Evolutionary conservation across 2,888 invertebrate species (phyloP), one percentile per base, ranked within the genome.

Genomic region (Drosophila prolongata): DNA sequence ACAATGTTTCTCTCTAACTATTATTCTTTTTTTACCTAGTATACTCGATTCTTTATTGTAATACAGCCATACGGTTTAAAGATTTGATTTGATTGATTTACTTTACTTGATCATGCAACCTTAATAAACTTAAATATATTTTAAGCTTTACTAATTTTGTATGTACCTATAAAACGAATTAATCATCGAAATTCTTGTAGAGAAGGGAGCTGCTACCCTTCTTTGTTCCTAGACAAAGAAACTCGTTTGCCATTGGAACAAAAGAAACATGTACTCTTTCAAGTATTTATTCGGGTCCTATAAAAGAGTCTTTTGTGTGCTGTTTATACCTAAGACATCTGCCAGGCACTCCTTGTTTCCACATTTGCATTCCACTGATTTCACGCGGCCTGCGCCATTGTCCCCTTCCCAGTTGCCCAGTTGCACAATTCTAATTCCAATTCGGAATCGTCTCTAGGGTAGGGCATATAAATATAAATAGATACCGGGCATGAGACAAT

Each of bases 401-500:
- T 47, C 47, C 30, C 47, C 46, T 35, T 47, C 30, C 19, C 54
- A 24, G 42, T 43, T 55, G 42, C 58, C 58, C 46, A 69, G 55
- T 71, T 71, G 62, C 70, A 71, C 72, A 55, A 66, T 57, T 61
- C 62, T 59, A 60, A 71, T 69, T 56, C 64, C 58, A 68, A 64
- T 78, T 54, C 53, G 42, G 52, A 62, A 64, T 52, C 58, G 74
- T 43, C 52, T 58, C 72, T 73, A 50, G 83, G 86, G 80, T 79
- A 82, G 80, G 70, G 70, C 75, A 71, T 70, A 75, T 84, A 85
- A 73, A 69, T 69, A 42, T 68, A 67, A 64, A 64, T 64, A 64
- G 62, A 64, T 66, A 40, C 67, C 53, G 67, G 53, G 66, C 38
- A 54, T 66, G 66, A 35, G 49, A 70, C 61, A 71, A 43, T 55